Conservation (phyloP, 2,797 vertebrate species). For the Semaprochilodus insignis region DNA sequence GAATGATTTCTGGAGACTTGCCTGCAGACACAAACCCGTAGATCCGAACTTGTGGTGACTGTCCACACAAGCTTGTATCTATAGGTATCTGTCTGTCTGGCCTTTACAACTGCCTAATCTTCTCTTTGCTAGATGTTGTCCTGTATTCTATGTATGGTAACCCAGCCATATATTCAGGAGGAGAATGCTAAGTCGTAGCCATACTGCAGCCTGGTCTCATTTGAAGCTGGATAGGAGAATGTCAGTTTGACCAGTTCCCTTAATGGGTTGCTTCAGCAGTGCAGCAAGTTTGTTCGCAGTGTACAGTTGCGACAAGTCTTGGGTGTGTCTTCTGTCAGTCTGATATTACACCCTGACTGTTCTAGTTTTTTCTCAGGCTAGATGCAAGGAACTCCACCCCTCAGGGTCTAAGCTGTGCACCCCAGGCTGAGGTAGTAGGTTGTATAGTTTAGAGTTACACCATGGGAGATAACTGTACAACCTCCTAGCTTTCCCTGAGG, state of each 20-base stretch:
- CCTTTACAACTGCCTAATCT: constrained; percentile 68
- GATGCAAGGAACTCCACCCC: neutral
- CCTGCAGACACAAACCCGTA: constrained; percentile 98
- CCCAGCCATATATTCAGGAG: neutral
- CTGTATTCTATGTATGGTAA: neutral
- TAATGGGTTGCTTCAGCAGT: neutral
- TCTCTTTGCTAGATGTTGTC: neutral
- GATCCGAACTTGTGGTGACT: constrained; percentile 99
- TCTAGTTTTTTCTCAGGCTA: neutral
- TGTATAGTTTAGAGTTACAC: constrained; percentile 97
- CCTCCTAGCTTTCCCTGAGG: constrained; percentile 98
- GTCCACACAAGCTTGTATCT: constrained; percentile 97
- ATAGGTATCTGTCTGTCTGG: constrained; percentile 96
- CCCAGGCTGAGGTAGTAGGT: constrained; percentile 98
- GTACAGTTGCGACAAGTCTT: neutral
- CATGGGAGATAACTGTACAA: constrained; percentile 96
- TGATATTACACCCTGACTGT: neutral
- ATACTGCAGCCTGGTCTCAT: no score
- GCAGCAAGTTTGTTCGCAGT: neutral
- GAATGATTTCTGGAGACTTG: constrained; percentile 61
- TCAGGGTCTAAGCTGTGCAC: constrained; percentile 77
- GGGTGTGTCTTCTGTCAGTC: constrained; percentile 7
- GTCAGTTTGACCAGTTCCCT: neutral
- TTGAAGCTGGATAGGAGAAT: neutral
- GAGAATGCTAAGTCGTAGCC: no score